Evolutionary conservation across 2,113 vertebrate genomes (phyloP), one percentile per base, ranked within the genome.

Genomic region (Eurypyga helias): DNA sequence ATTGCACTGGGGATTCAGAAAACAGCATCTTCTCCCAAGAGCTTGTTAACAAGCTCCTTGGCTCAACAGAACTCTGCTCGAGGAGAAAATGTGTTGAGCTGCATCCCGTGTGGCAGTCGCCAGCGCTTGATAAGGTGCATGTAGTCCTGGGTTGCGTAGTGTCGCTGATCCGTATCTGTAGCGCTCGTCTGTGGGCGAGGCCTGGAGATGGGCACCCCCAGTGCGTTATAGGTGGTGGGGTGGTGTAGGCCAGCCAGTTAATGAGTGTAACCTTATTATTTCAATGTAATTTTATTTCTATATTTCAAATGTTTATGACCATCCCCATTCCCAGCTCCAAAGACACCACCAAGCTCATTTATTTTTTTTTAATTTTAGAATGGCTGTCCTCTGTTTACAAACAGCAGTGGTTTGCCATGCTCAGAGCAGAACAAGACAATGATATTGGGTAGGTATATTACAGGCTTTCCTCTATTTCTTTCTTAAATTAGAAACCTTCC

Each of bases 351-450:
- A 79, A 94, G 34, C 49, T 90, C 15, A 9, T 84, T 69, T 84
- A 7, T 76, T 45, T 77, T 31, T 31, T 73, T 94, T 96, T 83
- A 8, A 46, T 98, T 98, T 41, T 96, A 99, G 99, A 99, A 64
- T 99, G 99, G 99, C 97, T 99, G n/a, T 98, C 97, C 31, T 98
- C 98, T 6, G 98, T 99, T 88, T 99, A 99, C 98, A 99, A 99
- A 95, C 99, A 99, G 96, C 99, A 99, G 98, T 99, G 99, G 99
- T 99, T 99, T 95, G 98, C 99, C 43, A 99, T 99, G 99, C 99
- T 99, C 38, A 98, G 99, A 78, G 99, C 99, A 93, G 99, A 99
- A 96, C 99, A 99, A 93, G 99, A 99, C 96, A 99, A 98, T 87
- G 99, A 99, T 94, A 98, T 98, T 29, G 99, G 99, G 99, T 99